Evolutionary conservation across 2,113 vertebrate species (phyloP).

Genomic region (Chauna torquata): DNA sequence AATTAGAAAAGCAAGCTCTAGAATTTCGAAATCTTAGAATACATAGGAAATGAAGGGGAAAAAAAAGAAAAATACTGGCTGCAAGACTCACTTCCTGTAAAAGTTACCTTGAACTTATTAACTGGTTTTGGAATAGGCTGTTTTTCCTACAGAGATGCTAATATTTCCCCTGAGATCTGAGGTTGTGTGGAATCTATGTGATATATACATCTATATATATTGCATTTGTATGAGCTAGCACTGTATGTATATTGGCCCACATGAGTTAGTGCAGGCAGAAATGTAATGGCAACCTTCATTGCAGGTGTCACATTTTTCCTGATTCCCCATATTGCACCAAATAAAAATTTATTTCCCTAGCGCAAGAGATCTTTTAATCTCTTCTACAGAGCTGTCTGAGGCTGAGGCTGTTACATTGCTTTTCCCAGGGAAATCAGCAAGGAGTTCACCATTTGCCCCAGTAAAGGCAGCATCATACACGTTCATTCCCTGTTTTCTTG

Average conservation of each 20-base stretch:
- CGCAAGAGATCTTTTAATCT: not conserved
- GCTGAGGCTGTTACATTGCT: not conserved
- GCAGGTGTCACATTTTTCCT: not conserved
- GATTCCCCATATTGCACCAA: not conserved
- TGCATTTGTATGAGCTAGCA: not conserved
- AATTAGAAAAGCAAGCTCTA: constrained; percentile 27
- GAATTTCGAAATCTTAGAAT: constrained; percentile 41
- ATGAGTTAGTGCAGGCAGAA: not conserved
- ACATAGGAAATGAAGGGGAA: constrained; percentile 9
- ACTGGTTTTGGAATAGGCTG: not conserved
- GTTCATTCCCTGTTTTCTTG: not conserved
- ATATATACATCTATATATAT: not conserved
- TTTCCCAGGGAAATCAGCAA: not conserved
- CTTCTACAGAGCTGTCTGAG: not conserved
- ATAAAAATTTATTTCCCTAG: not conserved
- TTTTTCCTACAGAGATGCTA: not conserved
- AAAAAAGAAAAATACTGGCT: not conserved
- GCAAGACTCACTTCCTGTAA: not conserved
- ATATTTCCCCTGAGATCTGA: not conserved
- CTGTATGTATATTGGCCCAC: not conserved
- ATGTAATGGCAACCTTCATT: not conserved
- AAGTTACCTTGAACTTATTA: constrained; percentile 35
- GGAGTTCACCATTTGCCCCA: not conserved
- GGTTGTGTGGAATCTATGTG: not conserved
- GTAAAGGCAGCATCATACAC: not conserved